Percentiles rank a stretch among this genome's conserved stretches.
These are phyloP conservation scores for Cinclus cinclus DNA, from an alignment of 2,113 vertebrate species.

Conservation along the genomic window DNA sequence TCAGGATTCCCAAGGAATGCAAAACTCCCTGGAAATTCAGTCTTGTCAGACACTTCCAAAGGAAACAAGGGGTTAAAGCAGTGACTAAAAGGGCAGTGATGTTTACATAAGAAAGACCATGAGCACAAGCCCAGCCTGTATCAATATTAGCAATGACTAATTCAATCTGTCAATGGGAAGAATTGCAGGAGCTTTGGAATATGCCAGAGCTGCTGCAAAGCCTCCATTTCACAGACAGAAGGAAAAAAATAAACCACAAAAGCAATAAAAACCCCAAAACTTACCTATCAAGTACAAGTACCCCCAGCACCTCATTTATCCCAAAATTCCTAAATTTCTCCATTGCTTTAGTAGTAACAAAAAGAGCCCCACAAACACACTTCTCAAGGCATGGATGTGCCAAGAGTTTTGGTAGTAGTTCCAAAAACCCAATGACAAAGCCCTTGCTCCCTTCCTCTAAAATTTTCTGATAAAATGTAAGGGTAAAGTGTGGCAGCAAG, in stretches of 20 bases:
- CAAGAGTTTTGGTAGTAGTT: neutral
- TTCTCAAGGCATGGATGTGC: neutral
- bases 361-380: neutral
- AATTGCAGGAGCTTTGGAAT: neutral
- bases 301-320: neutral
- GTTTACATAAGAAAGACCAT: constrained; percentile 17
- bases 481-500: neutral
- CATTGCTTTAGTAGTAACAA: neutral
- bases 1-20: neutral
- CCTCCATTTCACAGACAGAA: neutral
- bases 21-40: neutral
- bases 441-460: neutral
- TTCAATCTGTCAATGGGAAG: constrained; percentile 44
- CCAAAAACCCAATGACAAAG: neutral
- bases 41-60: neutral
- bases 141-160: constrained; percentile 52
- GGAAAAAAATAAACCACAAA: neutral
- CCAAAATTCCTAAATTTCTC: neutral
- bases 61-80: neutral
- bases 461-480: neutral
- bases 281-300: neutral
- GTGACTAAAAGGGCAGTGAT: constrained; percentile 6
- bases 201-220: constrained; percentile 28
- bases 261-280: neutral
- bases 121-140: neutral